Percentiles rank a stretch among this genome's conserved stretches.
Conservation (phyloP, 2,888 invertebrate species). For the Caenorhabditis becei region DNA sequence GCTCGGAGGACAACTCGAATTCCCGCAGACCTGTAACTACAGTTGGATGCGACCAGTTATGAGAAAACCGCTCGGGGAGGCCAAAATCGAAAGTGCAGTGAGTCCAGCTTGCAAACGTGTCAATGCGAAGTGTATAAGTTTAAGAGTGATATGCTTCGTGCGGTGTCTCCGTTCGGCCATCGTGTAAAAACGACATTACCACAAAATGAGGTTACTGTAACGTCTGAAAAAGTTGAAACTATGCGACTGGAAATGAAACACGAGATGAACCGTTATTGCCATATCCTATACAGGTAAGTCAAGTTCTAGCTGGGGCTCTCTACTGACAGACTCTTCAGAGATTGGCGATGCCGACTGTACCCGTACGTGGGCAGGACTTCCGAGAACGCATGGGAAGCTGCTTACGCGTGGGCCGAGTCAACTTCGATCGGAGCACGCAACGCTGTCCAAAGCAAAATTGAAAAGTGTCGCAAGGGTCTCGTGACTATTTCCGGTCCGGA, state of each 20-base stretch:
- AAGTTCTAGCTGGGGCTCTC: no score
- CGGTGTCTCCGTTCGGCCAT: constrained; percentile 60
- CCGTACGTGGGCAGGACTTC: constrained; percentile 57
- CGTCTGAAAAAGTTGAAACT: neutral
- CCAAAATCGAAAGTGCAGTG: constrained; percentile 7
- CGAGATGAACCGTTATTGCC: constrained; percentile 39
- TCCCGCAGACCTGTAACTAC: constrained; percentile 16
- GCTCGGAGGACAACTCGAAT: constrained; percentile 44
- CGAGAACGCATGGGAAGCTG: constrained; percentile 53
- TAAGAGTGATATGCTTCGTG: constrained; percentile 39
- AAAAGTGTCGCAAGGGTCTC: constrained; percentile 35
- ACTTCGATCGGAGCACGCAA: constrained; percentile 59
- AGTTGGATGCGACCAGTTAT: constrained; percentile 44
- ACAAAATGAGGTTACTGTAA: neutral
- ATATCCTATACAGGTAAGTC: constrained; percentile 46
- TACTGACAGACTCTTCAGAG: constrained; percentile 41
- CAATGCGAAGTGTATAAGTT: no score
- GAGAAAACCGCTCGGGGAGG: constrained; percentile 13
- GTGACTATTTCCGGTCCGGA: constrained; percentile 41
- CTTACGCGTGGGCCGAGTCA: constrained; percentile 63
- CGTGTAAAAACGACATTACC: constrained; percentile 6
- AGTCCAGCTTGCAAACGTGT: neutral
- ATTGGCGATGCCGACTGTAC: constrained; percentile 61
- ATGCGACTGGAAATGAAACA: constrained; percentile 1
- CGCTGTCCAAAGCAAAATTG: constrained; percentile 37